Conservation (phyloP, 2,888 invertebrate species). For the Serripes groenlandicus region DNA sequence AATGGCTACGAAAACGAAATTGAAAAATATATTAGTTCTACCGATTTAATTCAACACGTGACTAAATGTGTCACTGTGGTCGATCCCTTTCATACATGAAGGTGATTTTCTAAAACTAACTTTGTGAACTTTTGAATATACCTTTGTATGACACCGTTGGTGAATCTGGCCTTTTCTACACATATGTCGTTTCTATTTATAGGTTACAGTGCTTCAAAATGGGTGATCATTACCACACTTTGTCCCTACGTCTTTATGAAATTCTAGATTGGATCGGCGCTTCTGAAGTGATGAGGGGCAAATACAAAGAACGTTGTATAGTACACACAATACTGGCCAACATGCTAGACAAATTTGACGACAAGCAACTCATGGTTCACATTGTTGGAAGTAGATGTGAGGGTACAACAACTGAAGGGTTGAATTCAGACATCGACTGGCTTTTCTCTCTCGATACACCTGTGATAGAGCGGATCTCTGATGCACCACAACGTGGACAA, state of each 20-base stretch:
- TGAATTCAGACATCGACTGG: neutral
- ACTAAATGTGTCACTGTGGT: too few species aligned
- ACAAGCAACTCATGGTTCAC: neutral
- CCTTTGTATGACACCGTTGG: too few species aligned
- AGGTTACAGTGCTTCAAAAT: too few species aligned
- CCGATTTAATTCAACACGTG: too few species aligned
- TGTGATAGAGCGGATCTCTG: neutral
- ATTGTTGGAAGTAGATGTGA: conserved; percentile 3
- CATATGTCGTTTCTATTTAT: too few species aligned
- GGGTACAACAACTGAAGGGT: conserved; percentile 6
- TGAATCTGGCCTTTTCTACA: too few species aligned
- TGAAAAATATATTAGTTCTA: too few species aligned
- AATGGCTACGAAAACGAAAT: too few species aligned
- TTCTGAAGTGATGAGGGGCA: neutral
- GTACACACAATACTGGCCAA: neutral
- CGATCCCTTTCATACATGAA: too few species aligned
- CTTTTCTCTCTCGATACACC: neutral
- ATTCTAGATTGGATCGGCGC: neutral
- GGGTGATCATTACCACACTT: too few species aligned
- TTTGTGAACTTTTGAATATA: too few species aligned
- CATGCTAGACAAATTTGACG: neutral
- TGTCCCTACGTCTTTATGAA: neutral
- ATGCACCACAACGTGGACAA: neutral
- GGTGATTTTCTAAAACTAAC: too few species aligned
- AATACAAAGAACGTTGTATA: neutral